phyloP scores from a whole-genome alignment of 2,113 vertebrate species.

The Silurus meridionalis region DNA sequence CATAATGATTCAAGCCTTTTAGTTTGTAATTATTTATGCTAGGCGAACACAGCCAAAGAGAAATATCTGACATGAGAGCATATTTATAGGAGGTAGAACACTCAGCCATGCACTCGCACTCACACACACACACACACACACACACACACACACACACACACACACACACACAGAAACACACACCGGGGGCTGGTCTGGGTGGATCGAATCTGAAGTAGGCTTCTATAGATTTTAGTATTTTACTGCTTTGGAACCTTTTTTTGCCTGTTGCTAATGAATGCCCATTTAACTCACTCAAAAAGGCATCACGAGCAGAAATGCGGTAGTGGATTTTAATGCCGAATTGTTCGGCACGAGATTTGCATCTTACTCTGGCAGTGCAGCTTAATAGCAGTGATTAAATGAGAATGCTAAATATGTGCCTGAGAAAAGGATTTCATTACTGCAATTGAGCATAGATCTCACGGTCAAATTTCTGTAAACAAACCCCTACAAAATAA shows the following conservation, averaged over 20 bases:
- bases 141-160: conserved; percentile 1
- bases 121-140: background rate
- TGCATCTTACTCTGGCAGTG: conserved; percentile 40
- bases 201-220: conserved; percentile 19
- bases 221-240: conserved; percentile 41
- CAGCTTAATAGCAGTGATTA: conserved; percentile 48
- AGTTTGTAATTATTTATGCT: conserved; percentile 78
- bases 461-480: conserved; percentile 44
- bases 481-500: conserved; percentile 41
- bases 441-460: conserved; percentile 34
- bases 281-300: conserved; percentile 21
- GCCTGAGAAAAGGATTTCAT: conserved; percentile 44
- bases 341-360: conserved; percentile 34
- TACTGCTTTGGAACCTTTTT: conserved; percentile 18
- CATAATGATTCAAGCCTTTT: conserved; percentile 79
- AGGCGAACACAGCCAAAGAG: conserved; percentile 45
- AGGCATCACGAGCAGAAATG: conserved; percentile 24
- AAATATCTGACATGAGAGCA: conserved; percentile 52
- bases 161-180: conserved; percentile 12
- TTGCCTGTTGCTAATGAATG: conserved; percentile 32
- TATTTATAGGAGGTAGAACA: conserved; percentile 52
- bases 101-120: background rate
- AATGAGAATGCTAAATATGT: conserved; percentile 46
- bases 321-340: conserved; percentile 15
- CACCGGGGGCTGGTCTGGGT: background rate